Evolutionary conservation across 2,888 invertebrate species (phyloP), one percentile per base, ranked within the genome.

Genomic region (Eupithecia inturbata): DNA sequence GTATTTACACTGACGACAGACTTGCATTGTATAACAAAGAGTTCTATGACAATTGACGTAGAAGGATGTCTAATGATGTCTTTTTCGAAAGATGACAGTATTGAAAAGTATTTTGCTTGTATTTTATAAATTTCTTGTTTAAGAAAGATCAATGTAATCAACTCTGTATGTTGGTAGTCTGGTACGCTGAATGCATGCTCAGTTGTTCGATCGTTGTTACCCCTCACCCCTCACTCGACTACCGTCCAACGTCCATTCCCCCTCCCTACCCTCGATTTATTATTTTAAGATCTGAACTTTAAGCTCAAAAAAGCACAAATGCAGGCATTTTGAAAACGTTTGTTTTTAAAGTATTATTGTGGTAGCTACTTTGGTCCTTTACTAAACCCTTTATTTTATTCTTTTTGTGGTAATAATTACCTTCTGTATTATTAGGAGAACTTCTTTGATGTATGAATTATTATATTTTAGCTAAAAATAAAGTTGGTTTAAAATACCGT

Each of bases 381-480:
- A 82, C 82, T 79, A 80, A 81, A 76, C 1, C 70, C 68, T 70
- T 83, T 79, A 77, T 82, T 74, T 79, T 82, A 74, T 77, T 81
- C 84, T 81, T 79, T 78, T 73, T 84, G 86, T 87, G 89, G 91
- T 93, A 72, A 92, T 91, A 91, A 90, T 89, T 89, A 92, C 82
- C 87, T 88, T 82, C 85, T 88, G 87, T 92, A 91, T 89, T 90
- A 87, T 90, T 93, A 53, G 49, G 49, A 92, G 81, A 89, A 89
- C 93, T 93, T 92, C 93, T 92, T 94, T 93, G 92, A 94, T 94
- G 94, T 94, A 94, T 94, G 93, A 89, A 94, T 94, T 93, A 94
- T 93, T 94, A 94, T 94, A 94, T 94, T 94, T 94, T 94, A 94
- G 94, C 94, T 94, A 94, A 93, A 93, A 94, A 94, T 94, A 94